Evolutionary conservation across 2,113 vertebrate species (phyloP).

Genomic region (Nothoprocta perdicaria): DNA sequence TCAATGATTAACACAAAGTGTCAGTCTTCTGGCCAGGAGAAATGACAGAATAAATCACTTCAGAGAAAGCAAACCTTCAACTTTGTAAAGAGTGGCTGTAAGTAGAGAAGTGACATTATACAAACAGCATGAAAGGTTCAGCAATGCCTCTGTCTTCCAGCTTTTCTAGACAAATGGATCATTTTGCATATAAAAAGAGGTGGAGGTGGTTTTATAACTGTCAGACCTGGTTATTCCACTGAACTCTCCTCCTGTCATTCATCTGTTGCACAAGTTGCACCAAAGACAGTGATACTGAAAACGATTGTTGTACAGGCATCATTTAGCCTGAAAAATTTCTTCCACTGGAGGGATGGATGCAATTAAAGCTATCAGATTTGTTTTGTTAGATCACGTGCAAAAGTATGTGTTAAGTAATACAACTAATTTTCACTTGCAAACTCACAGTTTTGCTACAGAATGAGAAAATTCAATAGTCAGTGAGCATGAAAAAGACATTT

Average conservation of each 20-base stretch:
- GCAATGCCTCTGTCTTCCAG: fast-evolving
- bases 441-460: not conserved
- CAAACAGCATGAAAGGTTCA: not conserved
- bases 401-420: not conserved
- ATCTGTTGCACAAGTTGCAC: not conserved
- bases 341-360: not conserved
- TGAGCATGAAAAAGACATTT: not conserved
- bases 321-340: not conserved
- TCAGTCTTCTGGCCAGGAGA: not conserved
- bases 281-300: not conserved
- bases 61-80: not conserved
- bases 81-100: not conserved
- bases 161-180: not conserved
- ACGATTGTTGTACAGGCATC: not conserved
- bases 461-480: not conserved
- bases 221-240: not conserved
- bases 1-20: not conserved
- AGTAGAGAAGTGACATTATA: not conserved
- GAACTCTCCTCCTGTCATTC: not conserved
- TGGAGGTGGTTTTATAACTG: not conserved
- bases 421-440: not conserved
- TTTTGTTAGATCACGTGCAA: not conserved
- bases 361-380: not conserved
- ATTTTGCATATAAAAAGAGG: not conserved
- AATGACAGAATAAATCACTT: not conserved